Percentiles rank a stretch among this genome's conserved stretches.
phyloP scores from a whole-genome alignment of 2,888 invertebrate species.

The Biston stratarius region DNA sequence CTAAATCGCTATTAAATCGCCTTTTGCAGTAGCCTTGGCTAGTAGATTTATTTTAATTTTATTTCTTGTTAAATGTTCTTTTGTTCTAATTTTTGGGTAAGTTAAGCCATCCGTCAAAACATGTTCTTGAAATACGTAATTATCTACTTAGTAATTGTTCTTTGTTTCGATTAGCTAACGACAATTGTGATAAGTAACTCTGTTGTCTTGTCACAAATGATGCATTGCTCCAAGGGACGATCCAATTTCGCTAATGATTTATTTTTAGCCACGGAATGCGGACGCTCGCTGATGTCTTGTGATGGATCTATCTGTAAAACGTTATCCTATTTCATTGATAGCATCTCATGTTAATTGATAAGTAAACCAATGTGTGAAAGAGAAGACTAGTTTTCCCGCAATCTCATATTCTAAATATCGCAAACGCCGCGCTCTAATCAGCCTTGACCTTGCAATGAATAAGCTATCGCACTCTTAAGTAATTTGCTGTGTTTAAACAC shows the following conservation, averaged over 20 bases:
- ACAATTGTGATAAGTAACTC: conserved; percentile 49
- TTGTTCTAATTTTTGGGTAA: background rate
- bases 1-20: background rate
- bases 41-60: background rate
- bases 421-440: conserved; percentile 65
- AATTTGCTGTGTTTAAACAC: conserved; percentile 59
- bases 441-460: conserved; percentile 79
- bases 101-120: conserved; percentile 27
- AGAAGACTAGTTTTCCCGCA: conserved; percentile 55
- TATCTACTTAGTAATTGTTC: conserved; percentile 1
- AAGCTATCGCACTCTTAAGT: conserved; percentile 63
- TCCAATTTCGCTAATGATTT: conserved; percentile 71
- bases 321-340: conserved; percentile 52
- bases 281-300: conserved; percentile 67
- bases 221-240: conserved; percentile 52
- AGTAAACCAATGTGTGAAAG: conserved; percentile 53
- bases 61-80: background rate
- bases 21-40: background rate
- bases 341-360: conserved; percentile 52
- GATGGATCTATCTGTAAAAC: conserved; percentile 63
- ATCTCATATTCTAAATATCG: conserved; percentile 49
- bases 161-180: conserved; percentile 33
- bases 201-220: conserved; percentile 50
- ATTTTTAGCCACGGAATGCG: conserved; percentile 77
- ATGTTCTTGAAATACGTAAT: background rate